Base-by-base conservation (phyloP, 2,113 vertebrate species). In the Microcebus ravelobensis region DNA sequence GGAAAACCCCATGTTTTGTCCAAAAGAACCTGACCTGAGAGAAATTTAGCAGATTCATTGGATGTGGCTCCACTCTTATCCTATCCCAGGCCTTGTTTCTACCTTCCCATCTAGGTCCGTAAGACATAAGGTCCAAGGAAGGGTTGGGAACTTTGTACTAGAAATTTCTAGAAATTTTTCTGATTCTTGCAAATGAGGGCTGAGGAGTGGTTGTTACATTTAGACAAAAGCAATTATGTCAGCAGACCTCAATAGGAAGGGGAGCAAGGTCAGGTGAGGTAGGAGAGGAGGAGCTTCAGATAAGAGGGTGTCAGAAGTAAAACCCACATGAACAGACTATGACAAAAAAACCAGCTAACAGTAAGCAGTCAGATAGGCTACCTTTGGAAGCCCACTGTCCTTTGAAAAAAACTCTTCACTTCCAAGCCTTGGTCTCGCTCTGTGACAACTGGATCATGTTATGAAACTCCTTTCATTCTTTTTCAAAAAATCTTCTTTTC, bases 51-150 rank as follows among this genome's bases (percentile, higher is more conserved):
- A 55, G 21, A 59, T 52, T 42, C 91, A n/a, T 48, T 50, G 48
- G 42, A 74, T 68, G 21, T 13, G 8, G 27, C 59, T 90, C 71
- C 3, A 59, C 23, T 31, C 23, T 65, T n/a, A 42, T 6, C 45
- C 45, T 50, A 12, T 55, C 15, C 45, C 68, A 80, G 52, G 59
- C 34, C 61, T 95, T 61, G 21, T 65, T 74, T 52, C 31, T 55
- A 34, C n/a, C 23, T 96, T 91, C 79, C 59, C 52, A 91, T 1
- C 2, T 55, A 34, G 14, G 29, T 45, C 57, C 52, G 1, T 79
- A 45, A 67, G 27, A 95, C 68, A 65, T 81, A 65, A 79, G 65
- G 48, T 80, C 79, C 39, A 93, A 93, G 59, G n/a, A 87, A 95
- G 48, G 6, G 17, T 48, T 59, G 57, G 14, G 9, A 94, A 95